Evolutionary conservation across 2,888 invertebrate species (phyloP), one percentile per base, ranked within the genome.

Genomic region (Andrena dorsata): DNA sequence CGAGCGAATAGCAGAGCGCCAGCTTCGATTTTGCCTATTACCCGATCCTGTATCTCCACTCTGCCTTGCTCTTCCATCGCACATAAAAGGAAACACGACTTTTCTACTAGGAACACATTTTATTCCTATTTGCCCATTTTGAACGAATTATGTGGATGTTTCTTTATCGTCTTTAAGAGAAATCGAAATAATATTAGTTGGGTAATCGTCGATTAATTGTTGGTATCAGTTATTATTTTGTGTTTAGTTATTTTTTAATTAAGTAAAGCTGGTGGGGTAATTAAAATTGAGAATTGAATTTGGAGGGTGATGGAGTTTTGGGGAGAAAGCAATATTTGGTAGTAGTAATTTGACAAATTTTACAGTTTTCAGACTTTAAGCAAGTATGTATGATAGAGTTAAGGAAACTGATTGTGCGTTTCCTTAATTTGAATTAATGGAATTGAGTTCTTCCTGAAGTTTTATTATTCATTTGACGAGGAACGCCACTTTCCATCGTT

Each of bases 1-100:
- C 68, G 26, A 71, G 76, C 76, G 73, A 77, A 74, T 60, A 73
- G 58, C 70, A 64, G 51, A 70, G 32, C 71, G 53, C 49, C 73
- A 53, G 72, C 79, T 72, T 79, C 72, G 70, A 83, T 85, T 87
- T 87, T 86, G 76, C 61, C 85, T 81, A 82, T 74, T 81, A 68
- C 78, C 20, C 56, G 72, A 80, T 86, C 64, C 56, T 28, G 28
- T 32, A 49, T 49, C 65, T 41, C 64, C 32, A 10, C 30, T 10
- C 61, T 53, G n/a, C 58, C 65, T 47, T 53, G 49, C 65, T 65
- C 69, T 58, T n/a, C 49, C 4, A 10, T 35, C 41, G 41, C 41
- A 16, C 49, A 35, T 30, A n/a, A 16, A 49, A 58, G 65, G 47
- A 74, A 78, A 58, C 32, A 16, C 23, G 28, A 28, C 28, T 58